A percentile compares a stretch with the other conserved stretches of the same genome.
Evolutionary conservation across 2,797 vertebrate genomes (phyloP).

Genomic region (Botia almorhae): DNA sequence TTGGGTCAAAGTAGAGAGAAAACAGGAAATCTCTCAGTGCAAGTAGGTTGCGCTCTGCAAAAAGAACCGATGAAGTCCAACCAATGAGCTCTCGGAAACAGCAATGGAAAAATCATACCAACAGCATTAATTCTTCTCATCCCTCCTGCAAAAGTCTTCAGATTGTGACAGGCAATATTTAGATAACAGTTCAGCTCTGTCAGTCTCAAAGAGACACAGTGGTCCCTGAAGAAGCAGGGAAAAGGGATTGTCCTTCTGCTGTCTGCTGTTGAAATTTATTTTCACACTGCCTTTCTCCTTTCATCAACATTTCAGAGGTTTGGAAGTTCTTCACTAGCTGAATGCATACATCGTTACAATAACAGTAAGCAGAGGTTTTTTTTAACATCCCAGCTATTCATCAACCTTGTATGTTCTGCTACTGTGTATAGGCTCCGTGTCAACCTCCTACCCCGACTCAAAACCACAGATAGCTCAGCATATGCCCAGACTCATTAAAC

Average conservation of each 20-base stretch:
- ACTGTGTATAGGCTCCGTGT: conserved; percentile 62
- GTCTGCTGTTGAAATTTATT: conserved; percentile 48
- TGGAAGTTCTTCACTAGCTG: conserved; percentile 59
- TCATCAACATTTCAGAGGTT: conserved; percentile 35
- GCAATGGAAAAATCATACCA: conserved; percentile 61
- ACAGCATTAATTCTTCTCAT: conserved; percentile 66
- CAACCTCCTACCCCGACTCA: conserved; percentile 54
- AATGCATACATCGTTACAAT: conserved; percentile 68
- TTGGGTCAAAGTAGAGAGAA: neutral
- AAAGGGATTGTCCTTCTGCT: conserved; percentile 47
- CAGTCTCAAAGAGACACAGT: conserved; percentile 65
- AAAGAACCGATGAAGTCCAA: neutral
- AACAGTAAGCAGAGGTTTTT: conserved; percentile 70
- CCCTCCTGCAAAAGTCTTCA: conserved; percentile 72
- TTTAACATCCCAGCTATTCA: conserved; percentile 69
- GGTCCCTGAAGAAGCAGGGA: conserved; percentile 59
- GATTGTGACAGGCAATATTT: conserved; percentile 76
- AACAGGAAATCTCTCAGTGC: neutral
- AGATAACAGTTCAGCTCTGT: conserved; percentile 70
- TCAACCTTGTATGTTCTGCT: conserved; percentile 65
- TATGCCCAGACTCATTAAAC: conserved; percentile 37
- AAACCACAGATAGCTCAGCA: conserved; percentile 32
- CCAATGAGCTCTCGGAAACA: conserved; percentile 34
- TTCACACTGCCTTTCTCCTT: conserved; percentile 42
- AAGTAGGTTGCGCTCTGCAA: neutral